Evolutionary conservation across 1,140 invertebrate genomes (phyloP).

Genomic region (Cydia fagiglandana): DNA sequence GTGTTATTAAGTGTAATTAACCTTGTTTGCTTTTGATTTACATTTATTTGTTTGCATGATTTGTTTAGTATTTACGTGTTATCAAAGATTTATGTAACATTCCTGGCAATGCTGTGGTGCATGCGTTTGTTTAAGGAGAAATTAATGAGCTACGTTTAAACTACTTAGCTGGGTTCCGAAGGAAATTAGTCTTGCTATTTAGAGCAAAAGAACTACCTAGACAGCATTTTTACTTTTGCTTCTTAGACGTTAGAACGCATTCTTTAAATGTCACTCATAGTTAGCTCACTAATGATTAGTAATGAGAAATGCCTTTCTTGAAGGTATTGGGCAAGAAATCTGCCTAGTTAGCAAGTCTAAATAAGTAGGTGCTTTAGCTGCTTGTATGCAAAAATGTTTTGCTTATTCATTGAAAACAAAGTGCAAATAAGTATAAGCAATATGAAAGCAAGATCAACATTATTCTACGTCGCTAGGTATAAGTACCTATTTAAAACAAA

Average conservation of each 20-base stretch:
- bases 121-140: constrained; percentile 20
- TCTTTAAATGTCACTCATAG: constrained; percentile 14
- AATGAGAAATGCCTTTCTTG: background rate
- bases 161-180: background rate
- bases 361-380: background rate
- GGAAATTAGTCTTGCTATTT: background rate
- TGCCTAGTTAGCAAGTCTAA: constrained; percentile 1
- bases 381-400: background rate
- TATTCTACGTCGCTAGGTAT: constrained; percentile 1
- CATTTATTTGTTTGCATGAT: constrained; percentile 31
- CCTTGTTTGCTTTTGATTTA: constrained; percentile 31
- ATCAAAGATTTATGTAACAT: constrained; percentile 30
- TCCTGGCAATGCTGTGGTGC: constrained; percentile 4
- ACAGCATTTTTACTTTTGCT: background rate
- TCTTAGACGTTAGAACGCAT: background rate
- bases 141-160: constrained; percentile 19
- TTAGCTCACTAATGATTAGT: constrained; percentile 8
- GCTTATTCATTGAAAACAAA: background rate
- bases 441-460: constrained; percentile 18
- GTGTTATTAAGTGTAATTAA: constrained; percentile 31
- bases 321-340: background rate
- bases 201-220: background rate
- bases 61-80: constrained; percentile 24
- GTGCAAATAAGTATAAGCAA: constrained; percentile 20
- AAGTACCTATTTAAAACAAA: background rate